phyloP scores from a whole-genome alignment of 2,113 vertebrate genomes.

The Anarrhichthys ocellatus region DNA sequence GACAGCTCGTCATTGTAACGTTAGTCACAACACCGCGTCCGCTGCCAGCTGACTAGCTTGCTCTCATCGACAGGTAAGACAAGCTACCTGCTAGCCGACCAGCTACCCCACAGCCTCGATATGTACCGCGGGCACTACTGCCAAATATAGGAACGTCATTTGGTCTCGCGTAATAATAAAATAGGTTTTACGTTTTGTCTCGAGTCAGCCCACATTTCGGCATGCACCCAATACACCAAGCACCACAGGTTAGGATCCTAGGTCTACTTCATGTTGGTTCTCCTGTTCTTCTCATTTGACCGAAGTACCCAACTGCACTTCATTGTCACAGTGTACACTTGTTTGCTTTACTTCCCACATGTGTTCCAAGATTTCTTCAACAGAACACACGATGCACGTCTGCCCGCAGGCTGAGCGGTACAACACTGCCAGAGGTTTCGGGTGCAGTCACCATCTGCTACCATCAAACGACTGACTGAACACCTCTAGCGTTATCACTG shows the following conservation, averaged over 20 bases:
- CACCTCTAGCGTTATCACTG: too few species aligned
- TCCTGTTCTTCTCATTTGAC: background rate
- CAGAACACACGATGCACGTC: too few species aligned
- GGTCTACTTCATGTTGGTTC: background rate
- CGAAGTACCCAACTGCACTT: background rate
- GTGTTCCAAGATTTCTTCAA: too few species aligned
- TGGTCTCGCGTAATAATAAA: rapidly evolving
- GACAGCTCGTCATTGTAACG: conserved; percentile 18
- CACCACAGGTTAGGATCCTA: background rate
- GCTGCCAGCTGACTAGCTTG: background rate
- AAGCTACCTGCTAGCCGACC: background rate
- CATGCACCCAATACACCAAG: background rate
- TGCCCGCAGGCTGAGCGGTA: too few species aligned
- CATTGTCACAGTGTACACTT: too few species aligned
- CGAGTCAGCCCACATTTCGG: background rate
- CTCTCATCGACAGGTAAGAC: conserved; percentile 49
- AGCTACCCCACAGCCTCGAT: background rate
- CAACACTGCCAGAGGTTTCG: too few species aligned
- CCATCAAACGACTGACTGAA: too few species aligned
- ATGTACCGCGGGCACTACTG: background rate
- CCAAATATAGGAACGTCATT: rapidly evolving
- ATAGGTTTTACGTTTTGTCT: background rate
- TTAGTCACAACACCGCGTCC: background rate
- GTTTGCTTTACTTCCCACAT: too few species aligned
- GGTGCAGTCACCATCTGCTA: too few species aligned